Conservation (phyloP, 30 jellyfish, hydroid and myxozoan species). For the Sanderia malayensis region DNA sequence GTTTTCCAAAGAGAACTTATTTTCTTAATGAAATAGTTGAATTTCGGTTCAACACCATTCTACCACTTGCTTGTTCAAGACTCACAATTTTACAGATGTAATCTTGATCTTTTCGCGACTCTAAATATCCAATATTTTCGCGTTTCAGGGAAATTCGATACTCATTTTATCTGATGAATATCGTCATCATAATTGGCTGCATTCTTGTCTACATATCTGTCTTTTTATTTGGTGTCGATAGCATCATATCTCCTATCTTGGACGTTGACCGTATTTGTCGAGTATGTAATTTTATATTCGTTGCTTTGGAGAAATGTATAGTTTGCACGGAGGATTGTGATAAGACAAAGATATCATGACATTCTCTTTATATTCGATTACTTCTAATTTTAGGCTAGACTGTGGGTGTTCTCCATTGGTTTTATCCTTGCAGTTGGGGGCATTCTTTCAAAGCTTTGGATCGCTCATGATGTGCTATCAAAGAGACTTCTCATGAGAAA, state of each 20-base stretch:
- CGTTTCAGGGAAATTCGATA: constrained; percentile 49
- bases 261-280: constrained; percentile 66
- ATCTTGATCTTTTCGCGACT: no score
- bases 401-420: constrained; percentile 80
- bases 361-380: no score
- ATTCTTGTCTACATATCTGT: constrained; percentile 71
- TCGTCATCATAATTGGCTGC: constrained; percentile 77
- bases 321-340: no score
- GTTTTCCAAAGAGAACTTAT: no score
- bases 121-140: background rate
- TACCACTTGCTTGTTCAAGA: no score
- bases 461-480: constrained; percentile 61
- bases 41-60: no score
- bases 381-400: constrained; percentile 50
- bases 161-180: constrained; percentile 52
- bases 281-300: no score
- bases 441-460: constrained; percentile 60
- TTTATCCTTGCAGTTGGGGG: constrained; percentile 70
- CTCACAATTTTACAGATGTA: no score
- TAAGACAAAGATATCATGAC: no score
- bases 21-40: no score
- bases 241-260: constrained; percentile 38
- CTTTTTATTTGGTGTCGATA: constrained; percentile 77
- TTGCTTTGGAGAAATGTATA: no score
- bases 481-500: constrained; percentile 37